These are phyloP conservation scores for Ceramica pisi DNA, from an alignment of 2,888 invertebrate genomes.

Conservation along the genomic window DNA sequence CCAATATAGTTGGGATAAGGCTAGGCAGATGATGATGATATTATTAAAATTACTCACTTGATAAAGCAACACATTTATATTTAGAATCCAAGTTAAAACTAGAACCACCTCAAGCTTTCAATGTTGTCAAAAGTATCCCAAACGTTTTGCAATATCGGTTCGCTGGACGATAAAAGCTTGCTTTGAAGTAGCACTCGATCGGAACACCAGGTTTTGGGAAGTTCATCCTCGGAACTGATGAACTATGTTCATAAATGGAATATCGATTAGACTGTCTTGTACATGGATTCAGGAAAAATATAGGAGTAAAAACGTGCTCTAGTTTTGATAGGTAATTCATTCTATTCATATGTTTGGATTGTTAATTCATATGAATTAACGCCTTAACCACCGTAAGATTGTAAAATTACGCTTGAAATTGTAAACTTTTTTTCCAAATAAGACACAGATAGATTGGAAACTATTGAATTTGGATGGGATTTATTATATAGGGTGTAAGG, in stretches of 20 bases:
- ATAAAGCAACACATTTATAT: not conserved
- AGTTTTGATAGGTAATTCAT: not conserved
- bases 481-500: too few relatives aligned
- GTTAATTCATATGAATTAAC: too few relatives aligned
- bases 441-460: too few relatives aligned
- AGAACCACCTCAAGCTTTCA: not conserved
- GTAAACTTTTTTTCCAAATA: too few relatives aligned
- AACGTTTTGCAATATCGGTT: conserved; percentile 42
- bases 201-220: conserved; percentile 39
- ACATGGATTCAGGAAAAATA: not conserved
- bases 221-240: conserved; percentile 21
- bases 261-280: conserved; percentile 12
- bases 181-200: conserved; percentile 20
- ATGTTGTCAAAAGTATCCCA: conserved; percentile 23
- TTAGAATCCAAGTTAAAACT: conserved; percentile 3
- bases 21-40: too few relatives aligned
- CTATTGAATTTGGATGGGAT: too few relatives aligned
- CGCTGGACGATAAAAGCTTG: conserved; percentile 21
- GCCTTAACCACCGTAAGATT: too few relatives aligned
- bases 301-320: not conserved
- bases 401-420: too few relatives aligned
- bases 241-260: conserved; percentile 40
- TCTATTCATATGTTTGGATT: too few relatives aligned
- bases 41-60: not conserved
- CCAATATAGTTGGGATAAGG: too few relatives aligned